These are phyloP conservation scores for Rhinoraja longicauda DNA, from an alignment of 2,797 vertebrate genomes.

Conservation along the genomic window DNA sequence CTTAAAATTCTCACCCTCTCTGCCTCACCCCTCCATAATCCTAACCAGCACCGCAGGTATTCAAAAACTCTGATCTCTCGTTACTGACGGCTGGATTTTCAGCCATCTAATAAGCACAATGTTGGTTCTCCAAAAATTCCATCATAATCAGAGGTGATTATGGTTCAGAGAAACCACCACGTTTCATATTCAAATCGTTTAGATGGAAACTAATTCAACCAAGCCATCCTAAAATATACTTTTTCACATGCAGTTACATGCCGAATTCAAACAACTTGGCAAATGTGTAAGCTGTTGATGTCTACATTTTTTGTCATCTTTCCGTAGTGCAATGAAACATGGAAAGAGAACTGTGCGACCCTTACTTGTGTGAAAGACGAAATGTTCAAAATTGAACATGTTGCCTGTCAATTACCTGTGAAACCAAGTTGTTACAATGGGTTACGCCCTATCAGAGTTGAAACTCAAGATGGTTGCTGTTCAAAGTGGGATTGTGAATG, in stretches of 20 bases:
- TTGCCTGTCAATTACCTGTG: not conserved
- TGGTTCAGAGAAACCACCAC: not conserved
- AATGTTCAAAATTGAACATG: not conserved
- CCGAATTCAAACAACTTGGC: too few species aligned
- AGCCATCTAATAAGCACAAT: not conserved
- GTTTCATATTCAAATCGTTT: not conserved
- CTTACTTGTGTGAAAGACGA: constrained; percentile 10
- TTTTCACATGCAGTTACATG: not conserved
- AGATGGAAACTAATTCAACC: not conserved
- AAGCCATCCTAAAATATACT: not conserved
- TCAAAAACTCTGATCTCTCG: too few species aligned
- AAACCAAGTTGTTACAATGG: not conserved
- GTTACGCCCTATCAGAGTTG: not conserved
- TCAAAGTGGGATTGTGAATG: constrained; percentile 15
- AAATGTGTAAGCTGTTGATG: not conserved
- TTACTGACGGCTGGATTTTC: too few species aligned
- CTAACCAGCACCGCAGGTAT: too few species aligned
- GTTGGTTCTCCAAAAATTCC: not conserved
- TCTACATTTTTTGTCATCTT: not conserved
- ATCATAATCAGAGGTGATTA: not conserved
- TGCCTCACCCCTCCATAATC: too few species aligned
- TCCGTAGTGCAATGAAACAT: constrained; percentile 28
- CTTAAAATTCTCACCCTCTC: too few species aligned
- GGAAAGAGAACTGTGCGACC: not conserved
- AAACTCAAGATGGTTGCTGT: constrained; percentile 23